Evolutionary conservation across 2,797 vertebrate species (phyloP), one percentile per base, ranked within the genome.

Genomic region (Moxostoma hubbsi): DNA sequence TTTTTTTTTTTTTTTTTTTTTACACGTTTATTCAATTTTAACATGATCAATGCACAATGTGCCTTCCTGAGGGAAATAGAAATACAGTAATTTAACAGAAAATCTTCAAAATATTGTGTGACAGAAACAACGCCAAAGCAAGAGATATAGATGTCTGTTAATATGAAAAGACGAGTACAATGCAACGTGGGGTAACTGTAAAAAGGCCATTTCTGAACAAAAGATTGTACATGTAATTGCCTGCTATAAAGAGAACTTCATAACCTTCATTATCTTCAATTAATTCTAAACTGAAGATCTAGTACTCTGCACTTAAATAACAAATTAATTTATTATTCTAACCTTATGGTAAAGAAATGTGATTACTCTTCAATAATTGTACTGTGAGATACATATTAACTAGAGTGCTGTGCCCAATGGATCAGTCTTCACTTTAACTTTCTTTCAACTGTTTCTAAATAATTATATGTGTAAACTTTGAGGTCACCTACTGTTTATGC

Each of bases 231-330:
- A 46, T 45, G 53, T 74, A 64, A 54, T 7, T 59, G 11, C 5
- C 16, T 12, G 15, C 57, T 61, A 36, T 36, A 36, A 36, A 36
- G 36, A 36, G 36, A 36, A 36, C 36, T 36, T 36, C 4, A 36
- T 36, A 36, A 36, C 36, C 36, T 36, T 12, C 54, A 18, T 70
- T 71, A 58, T 58, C 43, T 46, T 11, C 11, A 24, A 45, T 55
- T 70, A 13, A 70, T 59, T 72, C 10, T 9, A 18, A 8, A 69
- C 4, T 69, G 8, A 69, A 18, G 36, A 45, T 13, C 69, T 58
- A 58, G 69, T 5, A 15, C 43, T 46, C 10, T 4, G 46, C 5
- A 47, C 36, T 36, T 36, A 36, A 7, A 49, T 46, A 47, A 70
- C 53, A 2, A 16, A 55, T 46, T 46, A 0, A 5, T 57, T n/a